These are phyloP conservation scores for Protonemura montana DNA, from an alignment of 2,888 invertebrate genomes.

Conservation along the genomic window DNA sequence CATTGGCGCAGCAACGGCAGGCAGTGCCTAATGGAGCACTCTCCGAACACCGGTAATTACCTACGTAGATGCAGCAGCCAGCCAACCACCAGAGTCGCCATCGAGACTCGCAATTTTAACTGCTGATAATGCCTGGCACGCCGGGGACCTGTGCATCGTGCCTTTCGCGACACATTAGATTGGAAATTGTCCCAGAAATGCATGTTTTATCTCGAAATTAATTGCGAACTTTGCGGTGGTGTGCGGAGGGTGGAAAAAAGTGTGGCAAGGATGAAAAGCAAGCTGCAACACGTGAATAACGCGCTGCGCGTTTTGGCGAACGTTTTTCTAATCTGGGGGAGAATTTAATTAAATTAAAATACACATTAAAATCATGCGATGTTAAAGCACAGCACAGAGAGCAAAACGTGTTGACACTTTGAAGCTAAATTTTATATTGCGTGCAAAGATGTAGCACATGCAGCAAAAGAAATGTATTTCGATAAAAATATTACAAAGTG, in stretches of 20 bases:
- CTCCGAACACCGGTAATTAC: not conserved
- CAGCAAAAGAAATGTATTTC: no score
- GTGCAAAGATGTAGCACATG: no score
- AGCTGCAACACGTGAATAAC: not conserved
- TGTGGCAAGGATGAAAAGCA: not conserved
- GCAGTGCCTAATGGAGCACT: constrained; percentile 14
- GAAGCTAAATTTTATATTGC: not conserved
- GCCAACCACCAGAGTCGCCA: not conserved
- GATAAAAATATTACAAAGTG: not conserved
- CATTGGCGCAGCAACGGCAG: not conserved
- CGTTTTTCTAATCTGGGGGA: no score
- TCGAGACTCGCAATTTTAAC: not conserved
- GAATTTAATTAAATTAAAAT: not conserved
- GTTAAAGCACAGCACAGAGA: not conserved
- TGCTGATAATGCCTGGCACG: not conserved
- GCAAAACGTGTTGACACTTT: not conserved
- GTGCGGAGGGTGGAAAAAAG: not conserved
- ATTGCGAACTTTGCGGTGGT: not conserved
- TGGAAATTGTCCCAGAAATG: constrained; percentile 1
- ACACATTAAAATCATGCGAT: not conserved
- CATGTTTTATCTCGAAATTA: constrained; percentile 31
- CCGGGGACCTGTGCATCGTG: not conserved
- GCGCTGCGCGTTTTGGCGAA: no score
- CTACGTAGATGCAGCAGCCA: not conserved
- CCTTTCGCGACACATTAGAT: constrained; percentile 9